Percentiles rank a stretch among this genome's conserved stretches.
phyloP scores from a whole-genome alignment of 2,113 vertebrate genomes.

The Aix galericulata region DNA sequence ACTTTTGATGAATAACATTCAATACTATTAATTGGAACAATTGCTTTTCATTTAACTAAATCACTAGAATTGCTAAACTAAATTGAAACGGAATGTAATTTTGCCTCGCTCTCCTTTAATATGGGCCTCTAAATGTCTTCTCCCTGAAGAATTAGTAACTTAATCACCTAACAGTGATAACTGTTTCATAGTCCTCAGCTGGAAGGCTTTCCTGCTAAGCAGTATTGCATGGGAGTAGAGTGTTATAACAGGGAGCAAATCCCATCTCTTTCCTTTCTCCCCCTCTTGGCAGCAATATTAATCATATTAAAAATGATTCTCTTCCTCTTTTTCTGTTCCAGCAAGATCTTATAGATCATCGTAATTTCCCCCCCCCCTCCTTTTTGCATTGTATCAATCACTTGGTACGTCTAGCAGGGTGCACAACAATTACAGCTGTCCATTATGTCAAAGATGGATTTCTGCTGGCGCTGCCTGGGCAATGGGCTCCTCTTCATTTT shows the following conservation, averaged over 20 bases:
- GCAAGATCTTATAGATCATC: constrained; percentile 60
- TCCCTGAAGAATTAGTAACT: constrained; percentile 88
- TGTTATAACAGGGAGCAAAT: constrained; percentile 59
- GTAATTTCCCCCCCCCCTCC: constrained; percentile 13
- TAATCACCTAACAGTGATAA: constrained; percentile 88
- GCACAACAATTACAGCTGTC: constrained; percentile 68
- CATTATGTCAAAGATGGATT: constrained; percentile 60
- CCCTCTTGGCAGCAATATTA: constrained; percentile 70
- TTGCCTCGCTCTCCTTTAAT: constrained; percentile 80
- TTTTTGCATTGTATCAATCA: constrained; percentile 70
- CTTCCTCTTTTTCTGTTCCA: constrained; percentile 62
- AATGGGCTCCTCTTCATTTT: constrained; percentile 28
- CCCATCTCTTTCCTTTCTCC: constrained; percentile 61
- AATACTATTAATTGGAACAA: constrained; percentile 94
- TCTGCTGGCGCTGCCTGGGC: constrained; percentile 43
- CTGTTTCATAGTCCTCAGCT: constrained; percentile 83
- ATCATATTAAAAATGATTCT: constrained; percentile 63
- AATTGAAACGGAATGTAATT: constrained; percentile 87
- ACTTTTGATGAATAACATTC: constrained; percentile 91
- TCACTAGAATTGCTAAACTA: constrained; percentile 87
- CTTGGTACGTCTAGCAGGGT: constrained; percentile 47
- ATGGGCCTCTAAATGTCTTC: constrained; percentile 86
- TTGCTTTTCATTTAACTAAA: constrained; percentile 91
- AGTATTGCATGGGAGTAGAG: constrained; percentile 66
- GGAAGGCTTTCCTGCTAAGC: constrained; percentile 78